Percentiles rank a stretch among this genome's conserved stretches.
Conservation (phyloP, 2,888 invertebrate genomes). For the Drosophila neonasuta region DNA sequence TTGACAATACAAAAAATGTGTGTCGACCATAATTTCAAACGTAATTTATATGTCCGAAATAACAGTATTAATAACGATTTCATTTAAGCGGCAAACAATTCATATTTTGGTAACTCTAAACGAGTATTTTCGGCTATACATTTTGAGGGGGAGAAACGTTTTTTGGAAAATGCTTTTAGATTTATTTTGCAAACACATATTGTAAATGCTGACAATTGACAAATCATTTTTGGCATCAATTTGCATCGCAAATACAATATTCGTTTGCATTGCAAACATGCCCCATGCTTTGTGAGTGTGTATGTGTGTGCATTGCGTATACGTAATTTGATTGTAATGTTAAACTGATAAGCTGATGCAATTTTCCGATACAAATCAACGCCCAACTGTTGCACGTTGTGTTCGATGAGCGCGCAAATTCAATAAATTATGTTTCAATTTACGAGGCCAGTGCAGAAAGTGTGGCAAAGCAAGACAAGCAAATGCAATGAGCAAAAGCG, state of each 20-base stretch:
- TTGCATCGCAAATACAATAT: constrained; percentile 23
- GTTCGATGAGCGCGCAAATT: constrained; percentile 56
- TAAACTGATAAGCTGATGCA: constrained; percentile 50
- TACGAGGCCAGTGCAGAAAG: constrained; percentile 19
- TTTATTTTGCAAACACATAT: constrained; percentile 15
- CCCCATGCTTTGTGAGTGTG: background rate
- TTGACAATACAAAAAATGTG: background rate
- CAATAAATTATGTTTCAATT: constrained; percentile 67
- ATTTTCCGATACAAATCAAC: constrained; percentile 55
- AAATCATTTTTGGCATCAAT: constrained; percentile 40
- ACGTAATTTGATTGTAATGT: constrained; percentile 48
- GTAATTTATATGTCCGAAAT: constrained; percentile 5
- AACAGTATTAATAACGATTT: constrained; percentile 7
- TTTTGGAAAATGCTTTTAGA: constrained; percentile 5
- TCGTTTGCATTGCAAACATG: constrained; percentile 29
- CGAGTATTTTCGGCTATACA: background rate
- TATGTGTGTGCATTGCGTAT: constrained; percentile 10
- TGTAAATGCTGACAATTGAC: constrained; percentile 16
- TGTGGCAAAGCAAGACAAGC: constrained; percentile 6
- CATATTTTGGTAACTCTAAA: constrained; percentile 3
- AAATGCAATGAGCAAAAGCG: constrained; percentile 19
- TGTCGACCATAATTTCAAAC: background rate
- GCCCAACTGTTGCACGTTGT: constrained; percentile 55
- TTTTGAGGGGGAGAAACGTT: background rate
- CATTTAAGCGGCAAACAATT: background rate